Evolutionary conservation across 1,140 invertebrate species (phyloP), one percentile per base, ranked within the genome.

Genomic region (Lanistes nyassanus): DNA sequence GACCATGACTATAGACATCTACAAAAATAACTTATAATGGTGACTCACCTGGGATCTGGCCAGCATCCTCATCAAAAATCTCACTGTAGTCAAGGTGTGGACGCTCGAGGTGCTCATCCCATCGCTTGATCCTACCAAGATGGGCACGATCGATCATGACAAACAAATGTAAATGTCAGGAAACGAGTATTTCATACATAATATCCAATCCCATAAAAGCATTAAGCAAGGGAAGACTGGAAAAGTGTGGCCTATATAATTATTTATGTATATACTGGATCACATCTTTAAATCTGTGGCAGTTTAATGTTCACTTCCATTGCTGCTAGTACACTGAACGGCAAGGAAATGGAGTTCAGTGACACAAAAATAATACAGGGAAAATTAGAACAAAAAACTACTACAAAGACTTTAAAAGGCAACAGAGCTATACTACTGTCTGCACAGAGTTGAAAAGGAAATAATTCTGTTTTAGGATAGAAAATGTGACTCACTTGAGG

Each of bases 21-120:
- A 23, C 66, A 69, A 26, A 47, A 69, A n/a, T n/a, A n/a, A n/a
- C n/a, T n/a, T n/a, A n/a, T 47, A n/a, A 53, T 26, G 39, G 55
- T n/a, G 16, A 60, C 70, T 79, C 56, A 85, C 87, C 87, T 77
- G 87, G 87, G 62, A 88, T 88, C 85, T 98, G 96, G 7, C 98
- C 98, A 2, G 97, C 96, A 87, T 98, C 97, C 81, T 98, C 95
- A 83, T 99, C 98, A 89, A 99, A 99, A 89, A 99, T 97, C 88
- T 99, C 97, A 0, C 97, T 98, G 90, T 99, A 99, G 90, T 99
- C 97, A n/a, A 99, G 86, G 31, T 96, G 94, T 0, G 97, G 98
- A 86, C 98, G 97, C 86, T 98, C 96, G 69, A 99, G 88, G 47
- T 94, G 93, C 91, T 99, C 97, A 82, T 90, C 86, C 88, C 88